These are phyloP conservation scores for Anaspis maculata DNA, from an alignment of 2,888 invertebrate species.

Conservation along the genomic window DNA sequence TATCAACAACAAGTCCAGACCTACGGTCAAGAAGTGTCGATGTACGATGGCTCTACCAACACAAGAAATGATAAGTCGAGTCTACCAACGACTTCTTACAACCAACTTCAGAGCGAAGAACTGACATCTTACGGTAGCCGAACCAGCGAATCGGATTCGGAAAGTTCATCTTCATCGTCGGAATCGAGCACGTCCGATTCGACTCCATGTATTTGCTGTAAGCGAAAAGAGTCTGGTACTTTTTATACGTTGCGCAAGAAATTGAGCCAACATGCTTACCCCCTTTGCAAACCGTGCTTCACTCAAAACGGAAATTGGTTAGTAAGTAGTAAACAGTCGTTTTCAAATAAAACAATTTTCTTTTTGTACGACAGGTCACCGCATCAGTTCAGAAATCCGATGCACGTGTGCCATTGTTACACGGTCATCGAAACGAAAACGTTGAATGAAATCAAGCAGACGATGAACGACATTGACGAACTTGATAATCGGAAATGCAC, in stretches of 20 bases:
- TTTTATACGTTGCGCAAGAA: conserved; percentile 8
- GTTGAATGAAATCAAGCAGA: conserved; percentile 18
- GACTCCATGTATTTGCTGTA: conserved; percentile 23
- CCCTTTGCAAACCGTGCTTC: conserved; percentile 20
- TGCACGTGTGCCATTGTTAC: conserved; percentile 19
- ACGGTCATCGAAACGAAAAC: conserved; percentile 14
- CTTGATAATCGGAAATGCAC: conserved; percentile 19
- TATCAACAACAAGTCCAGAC: no score
- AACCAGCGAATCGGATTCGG: no score
- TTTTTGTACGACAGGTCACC: conserved; percentile 11
- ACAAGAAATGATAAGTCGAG: no score
- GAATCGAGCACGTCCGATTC: background rate
- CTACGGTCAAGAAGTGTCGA: no score
- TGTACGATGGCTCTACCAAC: no score
- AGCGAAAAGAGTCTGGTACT: conserved; percentile 15
- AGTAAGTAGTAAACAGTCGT: background rate
- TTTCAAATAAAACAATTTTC: no score
- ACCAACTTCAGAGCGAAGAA: no score
- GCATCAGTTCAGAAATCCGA: conserved; percentile 16
- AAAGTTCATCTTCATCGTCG: background rate
- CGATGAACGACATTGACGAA: conserved; percentile 19
- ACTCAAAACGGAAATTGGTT: conserved; percentile 7
- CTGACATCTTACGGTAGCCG: background rate
- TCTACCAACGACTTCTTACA: no score
- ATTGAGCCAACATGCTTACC: conserved; percentile 14